phyloP scores from a whole-genome alignment of 2,113 vertebrate genomes.

The Australoheros scitulus region DNA sequence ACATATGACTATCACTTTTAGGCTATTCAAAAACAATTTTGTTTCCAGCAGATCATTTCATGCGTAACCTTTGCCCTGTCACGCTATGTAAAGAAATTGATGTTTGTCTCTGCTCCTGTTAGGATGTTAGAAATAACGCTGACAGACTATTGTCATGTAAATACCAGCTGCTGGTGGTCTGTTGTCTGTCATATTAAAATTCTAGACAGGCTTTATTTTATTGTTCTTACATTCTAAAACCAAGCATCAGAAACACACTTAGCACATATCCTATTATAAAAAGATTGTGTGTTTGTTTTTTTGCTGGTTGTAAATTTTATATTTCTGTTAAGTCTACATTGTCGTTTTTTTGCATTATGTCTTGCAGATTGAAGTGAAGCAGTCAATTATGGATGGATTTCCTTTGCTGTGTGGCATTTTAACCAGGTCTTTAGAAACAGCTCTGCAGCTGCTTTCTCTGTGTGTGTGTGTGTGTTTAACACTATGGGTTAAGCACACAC shows the following conservation, averaged over 20 bases:
- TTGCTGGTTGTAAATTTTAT: not conserved
- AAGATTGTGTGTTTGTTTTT: not conserved
- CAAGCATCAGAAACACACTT: not conserved
- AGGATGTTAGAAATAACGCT: slow-evolving; percentile 23
- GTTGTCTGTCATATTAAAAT: slow-evolving; percentile 17
- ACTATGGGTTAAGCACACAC: slow-evolving; percentile 61
- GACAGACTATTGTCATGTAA: slow-evolving; percentile 56
- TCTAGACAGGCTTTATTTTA: not conserved
- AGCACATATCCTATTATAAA: not conserved
- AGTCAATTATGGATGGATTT: slow-evolving; percentile 59
- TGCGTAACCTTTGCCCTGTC: slow-evolving; percentile 40
- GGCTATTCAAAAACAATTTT: not conserved
- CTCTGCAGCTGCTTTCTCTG: slow-evolving; percentile 73
- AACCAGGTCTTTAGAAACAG: slow-evolving; percentile 66
- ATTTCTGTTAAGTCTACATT: not conserved
- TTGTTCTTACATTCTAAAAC: slow-evolving; percentile 18
- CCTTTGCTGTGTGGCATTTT: slow-evolving; percentile 67
- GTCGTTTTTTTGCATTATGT: slow-evolving; percentile 13
- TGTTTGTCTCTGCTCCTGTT: slow-evolving; percentile 53
- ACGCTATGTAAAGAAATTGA: slow-evolving; percentile 20
- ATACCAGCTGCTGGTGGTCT: slow-evolving; percentile 38
- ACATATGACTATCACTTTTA: not conserved
- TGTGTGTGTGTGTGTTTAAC: slow-evolving; percentile 34
- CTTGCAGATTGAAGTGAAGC: slow-evolving; percentile 19
- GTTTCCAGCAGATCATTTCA: not conserved